These are phyloP conservation scores for Mercenaria mercenaria DNA, from an alignment of 1,140 invertebrate species.

Conservation along the genomic window DNA sequence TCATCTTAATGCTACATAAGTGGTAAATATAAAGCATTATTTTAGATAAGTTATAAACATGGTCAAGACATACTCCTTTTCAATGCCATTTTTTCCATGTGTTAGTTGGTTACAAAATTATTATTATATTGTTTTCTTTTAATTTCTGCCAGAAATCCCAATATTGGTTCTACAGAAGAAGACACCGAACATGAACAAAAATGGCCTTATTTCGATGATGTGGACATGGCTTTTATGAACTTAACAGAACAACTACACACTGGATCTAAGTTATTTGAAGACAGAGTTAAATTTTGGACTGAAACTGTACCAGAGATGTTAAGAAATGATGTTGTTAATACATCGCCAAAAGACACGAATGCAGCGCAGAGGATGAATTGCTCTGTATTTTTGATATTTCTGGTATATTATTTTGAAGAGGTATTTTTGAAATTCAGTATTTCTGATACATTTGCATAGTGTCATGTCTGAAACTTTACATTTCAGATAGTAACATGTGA, in stretches of 20 bases:
- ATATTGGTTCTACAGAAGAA: neutral
- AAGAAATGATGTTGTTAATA: neutral
- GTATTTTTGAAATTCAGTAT: too few relatives aligned
- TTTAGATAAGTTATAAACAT: too few relatives aligned
- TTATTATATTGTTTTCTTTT: too few relatives aligned
- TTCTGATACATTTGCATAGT: too few relatives aligned
- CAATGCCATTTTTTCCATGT: too few relatives aligned
- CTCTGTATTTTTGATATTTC: neutral
- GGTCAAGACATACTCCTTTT: too few relatives aligned
- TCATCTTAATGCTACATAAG: too few relatives aligned
- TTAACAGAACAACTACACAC: neutral
- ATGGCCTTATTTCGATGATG: constrained; percentile 1
- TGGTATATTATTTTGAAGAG: too few relatives aligned
- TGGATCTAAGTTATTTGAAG: neutral
- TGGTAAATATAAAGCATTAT: too few relatives aligned
- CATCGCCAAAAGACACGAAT: neutral
- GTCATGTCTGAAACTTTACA: too few relatives aligned
- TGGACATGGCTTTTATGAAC: constrained; percentile 7
- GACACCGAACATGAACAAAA: neutral
- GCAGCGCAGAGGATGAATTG: neutral
- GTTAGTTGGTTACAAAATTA: too few relatives aligned
- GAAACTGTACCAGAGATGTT: neutral
- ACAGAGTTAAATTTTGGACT: constrained; percentile 40
- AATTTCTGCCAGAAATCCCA: neutral
- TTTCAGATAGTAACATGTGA: too few relatives aligned